Conservation (phyloP, 2,888 invertebrate species). For the Tenthredo notha region DNA sequence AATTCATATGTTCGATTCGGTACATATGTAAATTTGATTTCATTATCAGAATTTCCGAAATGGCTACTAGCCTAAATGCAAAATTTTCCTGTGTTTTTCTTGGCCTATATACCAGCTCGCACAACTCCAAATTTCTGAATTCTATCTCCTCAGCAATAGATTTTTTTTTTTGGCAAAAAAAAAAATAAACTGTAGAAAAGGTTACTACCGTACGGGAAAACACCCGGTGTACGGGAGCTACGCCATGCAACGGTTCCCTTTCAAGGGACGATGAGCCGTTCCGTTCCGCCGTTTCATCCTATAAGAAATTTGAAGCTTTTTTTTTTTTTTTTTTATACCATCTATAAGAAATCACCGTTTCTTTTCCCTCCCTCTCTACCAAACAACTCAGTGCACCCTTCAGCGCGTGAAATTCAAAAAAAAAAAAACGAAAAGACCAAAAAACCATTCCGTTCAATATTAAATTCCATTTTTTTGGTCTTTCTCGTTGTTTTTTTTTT, state of each 20-base stretch:
- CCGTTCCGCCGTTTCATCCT: conserved; percentile 51
- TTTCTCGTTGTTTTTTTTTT: too few relatives aligned
- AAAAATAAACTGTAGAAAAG: neutral
- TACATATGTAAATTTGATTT: neutral
- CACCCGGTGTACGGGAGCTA: conserved; percentile 23
- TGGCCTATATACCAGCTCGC: neutral
- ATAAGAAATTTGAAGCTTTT: conserved; percentile 43
- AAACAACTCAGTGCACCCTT: neutral
- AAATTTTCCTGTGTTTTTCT: neutral
- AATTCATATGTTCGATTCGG: neutral
- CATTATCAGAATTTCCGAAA: neutral
- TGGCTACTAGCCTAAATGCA: too few relatives aligned
- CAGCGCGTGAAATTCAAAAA: neutral
- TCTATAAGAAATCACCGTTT: conserved; percentile 49
- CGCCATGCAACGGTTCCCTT: conserved; percentile 37
- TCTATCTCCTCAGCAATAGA: neutral
- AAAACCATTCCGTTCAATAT: neutral
- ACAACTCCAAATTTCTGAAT: neutral
- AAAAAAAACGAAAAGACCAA: neutral
- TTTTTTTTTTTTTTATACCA: neutral
- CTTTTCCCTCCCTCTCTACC: neutral
- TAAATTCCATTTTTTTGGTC: neutral
- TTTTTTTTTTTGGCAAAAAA: neutral
- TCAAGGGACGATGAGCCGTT: conserved; percentile 41
- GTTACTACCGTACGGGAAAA: neutral